Evolutionary conservation across 2,888 invertebrate genomes (phyloP), one percentile per base, ranked within the genome.

Genomic region (Vannuccia rotundouncinata): DNA sequence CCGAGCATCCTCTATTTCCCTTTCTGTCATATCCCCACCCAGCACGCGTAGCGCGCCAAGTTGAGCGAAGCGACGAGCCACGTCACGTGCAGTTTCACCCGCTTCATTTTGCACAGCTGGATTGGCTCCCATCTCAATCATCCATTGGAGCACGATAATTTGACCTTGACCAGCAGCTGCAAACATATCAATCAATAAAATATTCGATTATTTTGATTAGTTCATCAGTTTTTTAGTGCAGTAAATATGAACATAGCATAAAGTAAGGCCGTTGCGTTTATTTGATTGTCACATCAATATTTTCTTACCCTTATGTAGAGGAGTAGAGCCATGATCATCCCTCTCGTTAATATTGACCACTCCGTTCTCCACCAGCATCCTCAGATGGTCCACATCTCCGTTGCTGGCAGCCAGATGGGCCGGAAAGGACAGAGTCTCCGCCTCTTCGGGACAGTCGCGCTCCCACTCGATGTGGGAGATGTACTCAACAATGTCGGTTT

Each of bases 111-210:
- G 83, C 59, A 87, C 85, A 13, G 83, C 84, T 84, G 86, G 84
- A 81, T 87, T 86, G 31, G 87, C 88, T 13, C 88, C 88, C 85
- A 87, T 87, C 84, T 88, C 88, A 13, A 88, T 85, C 80, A 88
- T 82, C 88, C 88, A 88, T 81, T 87, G 86, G 76, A 88, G 83
- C n/a, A 88, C 82, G 74, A 86, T 85, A 0, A 87, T 80, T 82
- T 88, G 87, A 76, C 88, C 88, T 79, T 88, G 87, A 28, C 88
- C 88, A 74, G 88, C 87, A 81, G 88, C 88, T 88, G 83, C 28
- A 82, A 82, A 29, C 1, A 25, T 66, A 13, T 59, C n/a, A 10
- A 59, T 10, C n/a, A 10, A 59, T 10, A 59, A 10, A 10, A 59
- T 10, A 59, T n/a, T n/a, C n/a, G n/a, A n/a, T n/a, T n/a, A n/a